A percentile compares a stretch with the other conserved stretches of the same genome.
These are phyloP conservation scores for Peromyscus melanophrys DNA, from an alignment of 2,797 vertebrate genomes.

Conservation along the genomic window DNA sequence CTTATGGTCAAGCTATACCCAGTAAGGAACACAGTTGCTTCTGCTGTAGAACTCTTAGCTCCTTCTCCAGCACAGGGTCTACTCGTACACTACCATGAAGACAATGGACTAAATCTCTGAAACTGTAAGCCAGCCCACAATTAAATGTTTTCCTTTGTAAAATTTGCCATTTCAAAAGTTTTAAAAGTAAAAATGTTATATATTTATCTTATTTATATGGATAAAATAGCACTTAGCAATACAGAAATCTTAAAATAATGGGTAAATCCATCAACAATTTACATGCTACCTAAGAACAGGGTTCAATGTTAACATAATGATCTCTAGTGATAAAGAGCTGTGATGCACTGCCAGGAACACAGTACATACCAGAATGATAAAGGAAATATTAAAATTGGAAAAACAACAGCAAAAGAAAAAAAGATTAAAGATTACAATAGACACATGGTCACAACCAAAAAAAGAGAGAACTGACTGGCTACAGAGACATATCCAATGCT, in stretches of 20 bases:
- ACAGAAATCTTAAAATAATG: conserved; percentile 1
- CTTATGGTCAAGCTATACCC: not conserved
- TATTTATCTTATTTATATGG: not conserved
- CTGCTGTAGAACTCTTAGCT: not conserved
- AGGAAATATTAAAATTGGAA: not conserved
- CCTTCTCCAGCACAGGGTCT: not conserved
- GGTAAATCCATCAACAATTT: not conserved
- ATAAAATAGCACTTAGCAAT: not conserved
- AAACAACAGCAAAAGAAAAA: not conserved
- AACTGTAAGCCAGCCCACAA: not conserved
- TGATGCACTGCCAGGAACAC: not conserved
- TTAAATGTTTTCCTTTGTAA: not conserved
- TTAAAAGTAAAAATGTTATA: conserved; percentile 12
- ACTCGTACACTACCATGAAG: not conserved
- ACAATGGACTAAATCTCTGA: not conserved
- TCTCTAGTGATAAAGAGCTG: not conserved
- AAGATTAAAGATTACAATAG: not conserved
- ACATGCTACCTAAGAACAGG: not conserved
- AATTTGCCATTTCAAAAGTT: not conserved
- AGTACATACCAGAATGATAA: not conserved
- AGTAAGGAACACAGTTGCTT: not conserved
- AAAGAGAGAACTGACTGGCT: not conserved
- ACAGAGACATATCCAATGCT: not conserved
- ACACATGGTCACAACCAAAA: not conserved
- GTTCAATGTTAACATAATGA: conserved; percentile 38